Percentiles rank a stretch among this genome's conserved stretches.
These are phyloP conservation scores for Pleuronectes platessa DNA, from an alignment of 2,113 vertebrate species.

Conservation along the genomic window DNA sequence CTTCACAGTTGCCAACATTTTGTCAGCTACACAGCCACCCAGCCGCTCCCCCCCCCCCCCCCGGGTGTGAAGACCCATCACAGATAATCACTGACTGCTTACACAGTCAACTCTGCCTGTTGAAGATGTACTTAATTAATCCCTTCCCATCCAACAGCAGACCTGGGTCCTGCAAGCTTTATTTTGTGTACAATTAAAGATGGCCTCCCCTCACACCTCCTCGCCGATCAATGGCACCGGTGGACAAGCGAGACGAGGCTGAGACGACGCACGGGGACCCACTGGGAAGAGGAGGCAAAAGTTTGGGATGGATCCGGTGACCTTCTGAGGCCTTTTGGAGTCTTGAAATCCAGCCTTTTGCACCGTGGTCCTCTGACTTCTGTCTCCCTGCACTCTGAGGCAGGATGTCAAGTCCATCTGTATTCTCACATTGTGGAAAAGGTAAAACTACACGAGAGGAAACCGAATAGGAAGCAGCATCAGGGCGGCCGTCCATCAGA, in stretches of 20 bases:
- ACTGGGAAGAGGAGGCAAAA: neutral
- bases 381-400: neutral
- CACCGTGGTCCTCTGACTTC: no score
- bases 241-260: conserved; percentile 12
- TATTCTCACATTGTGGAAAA: no score
- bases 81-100: conserved; percentile 67
- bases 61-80: conserved; percentile 46
- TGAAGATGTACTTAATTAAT: conserved; percentile 76
- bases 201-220: conserved; percentile 56
- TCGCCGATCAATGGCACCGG: conserved; percentile 49
- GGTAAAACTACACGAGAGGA: no score
- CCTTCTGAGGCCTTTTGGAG: conserved; percentile 1
- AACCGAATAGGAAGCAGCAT: no score
- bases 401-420: neutral
- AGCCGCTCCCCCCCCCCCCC: conserved; percentile 42
- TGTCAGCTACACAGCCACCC: conserved; percentile 28
- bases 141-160: conserved; percentile 48
- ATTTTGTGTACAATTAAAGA: conserved; percentile 69
- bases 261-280: no score
- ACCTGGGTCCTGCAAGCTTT: conserved; percentile 47
- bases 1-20: conserved; percentile 1
- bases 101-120: conserved; percentile 55
- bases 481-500: no score
- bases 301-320: conserved; percentile 38
- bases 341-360: no score